phyloP scores from a whole-genome alignment of 1,140 invertebrate species.

The Globodera ellingtonae region DNA sequence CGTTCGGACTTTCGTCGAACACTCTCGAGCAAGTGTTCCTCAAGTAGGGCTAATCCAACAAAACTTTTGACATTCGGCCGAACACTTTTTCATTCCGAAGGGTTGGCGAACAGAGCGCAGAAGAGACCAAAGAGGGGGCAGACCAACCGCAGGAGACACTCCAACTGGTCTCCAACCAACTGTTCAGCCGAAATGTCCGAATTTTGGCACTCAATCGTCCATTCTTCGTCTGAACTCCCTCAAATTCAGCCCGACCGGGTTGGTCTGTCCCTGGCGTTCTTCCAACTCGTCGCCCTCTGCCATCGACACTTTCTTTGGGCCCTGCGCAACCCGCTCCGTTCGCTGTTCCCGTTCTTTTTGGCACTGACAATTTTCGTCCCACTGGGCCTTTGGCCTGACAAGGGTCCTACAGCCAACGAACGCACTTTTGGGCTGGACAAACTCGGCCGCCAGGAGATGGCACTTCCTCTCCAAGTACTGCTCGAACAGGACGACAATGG shows the following conservation, averaged over 20 bases:
- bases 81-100: background rate
- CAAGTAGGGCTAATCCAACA: background rate
- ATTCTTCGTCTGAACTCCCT: background rate
- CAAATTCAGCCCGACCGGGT: background rate
- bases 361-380: conserved; percentile 38
- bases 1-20: conserved; percentile 55
- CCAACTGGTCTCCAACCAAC: background rate
- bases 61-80: background rate
- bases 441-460: background rate
- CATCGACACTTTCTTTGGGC: conserved; percentile 41
- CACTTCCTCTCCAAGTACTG: background rate
- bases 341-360: conserved; percentile 38
- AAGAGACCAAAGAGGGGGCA: background rate
- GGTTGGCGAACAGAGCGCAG: background rate
- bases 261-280: background rate
- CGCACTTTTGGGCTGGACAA: conserved; percentile 10
- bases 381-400: conserved; percentile 20
- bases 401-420: background rate
- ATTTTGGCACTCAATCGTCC: background rate
- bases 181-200: background rate
- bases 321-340: conserved; percentile 41
- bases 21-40: conserved; percentile 56
- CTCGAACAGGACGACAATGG: conserved; percentile 5
- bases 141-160: background rate
- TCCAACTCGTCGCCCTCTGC: conserved; percentile 44